Base-by-base conservation (phyloP, 92 coral and sea anemone genomes). In the Palythoa caribaeorum region DNA sequence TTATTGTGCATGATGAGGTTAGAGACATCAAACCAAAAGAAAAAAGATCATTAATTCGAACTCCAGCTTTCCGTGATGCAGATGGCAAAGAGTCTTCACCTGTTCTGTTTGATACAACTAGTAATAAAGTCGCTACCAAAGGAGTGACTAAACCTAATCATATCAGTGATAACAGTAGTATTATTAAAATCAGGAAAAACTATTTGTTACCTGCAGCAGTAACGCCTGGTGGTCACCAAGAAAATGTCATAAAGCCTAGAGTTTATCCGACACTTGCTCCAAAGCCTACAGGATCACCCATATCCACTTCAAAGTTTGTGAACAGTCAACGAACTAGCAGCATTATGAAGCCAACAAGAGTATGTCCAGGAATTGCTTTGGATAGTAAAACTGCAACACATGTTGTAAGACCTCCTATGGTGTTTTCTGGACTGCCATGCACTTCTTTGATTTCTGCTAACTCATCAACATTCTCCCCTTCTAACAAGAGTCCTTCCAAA, bases 1-100 rank as follows among this genome's bases (percentile, higher is more conserved):
- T 92, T 15, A 92, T 92, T 53, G 90, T 89, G 6, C 94, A 92
- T 52, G 92, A 92, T 21, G 94, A 92, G 83, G 35, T 68, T 5
- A 91, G 83, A 76, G 90, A 89, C 20, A 79, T 77, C 21, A 90
- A 79, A 39, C 90, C 79, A 28, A n/a, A 74, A 39, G 66, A 77
- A n/a, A 89, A 89, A 84, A 85, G 71, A 66, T 38, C 83, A 50
- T 53, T 53, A 21, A 9, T 74, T 5, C 57, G 72, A 15, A 81
- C 55, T 63, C 86, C 86, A 21, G 71, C 86, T 28, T 81, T 39
- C 20, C 66, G 62, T 63, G 86, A 81, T 16, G 50, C 86, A 39
- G 80, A 84, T 11, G 69, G 35, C 16, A 16, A 39, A 8, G 48
- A 83, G 9, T 40, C 92, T 12, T 88, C 78, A 8, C 87, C 55